Evolutionary conservation across 23 tunicate genomes (phyloP).

Genomic region (Aplidium turbinatum): DNA sequence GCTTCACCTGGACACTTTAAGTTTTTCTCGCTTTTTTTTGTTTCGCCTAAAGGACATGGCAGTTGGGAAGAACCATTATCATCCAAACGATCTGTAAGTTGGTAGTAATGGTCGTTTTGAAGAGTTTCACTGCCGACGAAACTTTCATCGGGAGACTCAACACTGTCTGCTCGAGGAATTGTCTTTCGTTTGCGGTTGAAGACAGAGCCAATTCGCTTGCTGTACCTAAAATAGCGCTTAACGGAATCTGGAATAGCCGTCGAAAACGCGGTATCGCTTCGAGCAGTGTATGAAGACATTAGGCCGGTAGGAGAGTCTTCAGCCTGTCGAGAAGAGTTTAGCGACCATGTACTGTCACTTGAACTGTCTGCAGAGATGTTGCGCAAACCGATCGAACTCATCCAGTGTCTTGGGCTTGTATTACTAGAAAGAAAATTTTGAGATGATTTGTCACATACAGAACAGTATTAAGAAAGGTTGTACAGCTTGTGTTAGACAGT

Average conservation of each 20-base stretch:
- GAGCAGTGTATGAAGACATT: conserved; percentile 24
- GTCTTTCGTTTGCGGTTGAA: not conserved
- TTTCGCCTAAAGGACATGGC: too few relatives aligned
- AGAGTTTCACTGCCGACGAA: too few relatives aligned
- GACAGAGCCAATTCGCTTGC: not conserved
- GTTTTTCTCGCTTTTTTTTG: too few relatives aligned
- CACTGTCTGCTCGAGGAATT: not conserved
- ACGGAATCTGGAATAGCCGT: conserved; percentile 41
- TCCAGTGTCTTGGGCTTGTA: conserved; percentile 37
- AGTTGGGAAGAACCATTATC: too few relatives aligned
- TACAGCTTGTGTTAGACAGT: too few relatives aligned
- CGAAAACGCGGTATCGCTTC: conserved; percentile 16
- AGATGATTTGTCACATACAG: too few relatives aligned
- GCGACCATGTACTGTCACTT: conserved; percentile 30
- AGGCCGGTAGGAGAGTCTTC: conserved; percentile 3
- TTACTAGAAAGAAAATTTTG: conserved; percentile 20
- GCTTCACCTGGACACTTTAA: too few relatives aligned
- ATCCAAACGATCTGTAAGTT: too few relatives aligned
- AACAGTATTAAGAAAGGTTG: too few relatives aligned
- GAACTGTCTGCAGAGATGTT: conserved; percentile 4
- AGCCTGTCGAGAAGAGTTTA: conserved; percentile 1
- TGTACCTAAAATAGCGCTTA: conserved; percentile 21
- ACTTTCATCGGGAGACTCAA: not conserved
- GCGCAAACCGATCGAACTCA: conserved; percentile 15
- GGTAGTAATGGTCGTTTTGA: too few relatives aligned